A percentile compares a stretch with the other conserved stretches of the same genome.
These are phyloP conservation scores for Pteruthius melanotis DNA, from an alignment of 2,113 vertebrate genomes.

Conservation along the genomic window DNA sequence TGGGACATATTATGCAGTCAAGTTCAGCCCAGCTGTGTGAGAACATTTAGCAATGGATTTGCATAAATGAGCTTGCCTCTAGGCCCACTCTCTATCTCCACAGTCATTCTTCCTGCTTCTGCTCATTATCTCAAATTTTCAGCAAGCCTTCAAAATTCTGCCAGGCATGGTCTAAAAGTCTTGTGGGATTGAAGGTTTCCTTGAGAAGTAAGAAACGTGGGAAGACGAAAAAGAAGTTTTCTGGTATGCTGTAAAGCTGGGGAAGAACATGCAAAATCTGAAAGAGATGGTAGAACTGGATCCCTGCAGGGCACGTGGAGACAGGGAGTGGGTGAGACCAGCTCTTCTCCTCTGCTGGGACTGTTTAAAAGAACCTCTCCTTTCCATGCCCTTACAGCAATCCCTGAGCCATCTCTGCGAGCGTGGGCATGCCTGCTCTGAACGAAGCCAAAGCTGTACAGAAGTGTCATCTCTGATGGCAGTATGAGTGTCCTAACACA, in stretches of 20 bases:
- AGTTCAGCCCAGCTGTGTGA: neutral
- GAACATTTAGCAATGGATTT: conserved; percentile 10
- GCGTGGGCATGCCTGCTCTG: neutral
- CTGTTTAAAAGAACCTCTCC: neutral
- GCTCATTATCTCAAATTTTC: neutral
- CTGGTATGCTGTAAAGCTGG: neutral
- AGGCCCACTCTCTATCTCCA: neutral
- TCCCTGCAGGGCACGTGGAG: neutral
- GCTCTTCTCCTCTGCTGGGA: neutral
- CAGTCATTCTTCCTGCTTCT: neutral
- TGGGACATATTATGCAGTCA: neutral
- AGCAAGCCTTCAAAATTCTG: neutral
- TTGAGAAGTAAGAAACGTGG: neutral
- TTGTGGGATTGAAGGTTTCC: neutral
- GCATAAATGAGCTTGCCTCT: conserved; percentile 12
- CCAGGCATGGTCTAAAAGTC: neutral
- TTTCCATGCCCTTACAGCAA: neutral
- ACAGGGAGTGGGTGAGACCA: neutral
- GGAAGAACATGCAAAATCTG: neutral
- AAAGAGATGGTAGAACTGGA: neutral
- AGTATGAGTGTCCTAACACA: neutral
- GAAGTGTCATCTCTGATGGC: neutral
- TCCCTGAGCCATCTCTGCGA: neutral
- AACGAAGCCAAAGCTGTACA: fast-evolving
- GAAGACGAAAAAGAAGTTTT: neutral